Percentiles rank a stretch among this genome's conserved stretches.
Conservation (phyloP, 2,888 invertebrate species). For the Urechis unicinctus region DNA sequence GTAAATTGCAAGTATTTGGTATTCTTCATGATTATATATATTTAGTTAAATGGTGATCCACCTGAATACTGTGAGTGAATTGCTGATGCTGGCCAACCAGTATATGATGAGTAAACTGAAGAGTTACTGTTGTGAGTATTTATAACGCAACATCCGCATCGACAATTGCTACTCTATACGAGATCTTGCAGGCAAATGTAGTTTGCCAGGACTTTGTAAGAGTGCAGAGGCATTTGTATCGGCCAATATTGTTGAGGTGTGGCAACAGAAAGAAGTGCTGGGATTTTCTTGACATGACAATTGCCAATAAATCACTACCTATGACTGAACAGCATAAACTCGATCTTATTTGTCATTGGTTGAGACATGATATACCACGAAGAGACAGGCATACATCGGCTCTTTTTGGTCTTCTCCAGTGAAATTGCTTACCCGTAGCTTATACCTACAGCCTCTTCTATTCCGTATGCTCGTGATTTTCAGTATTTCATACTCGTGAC, state of each 20-base stretch:
- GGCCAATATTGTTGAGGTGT: constrained; percentile 52
- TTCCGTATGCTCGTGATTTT: too few relatives aligned
- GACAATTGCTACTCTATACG: constrained; percentile 62
- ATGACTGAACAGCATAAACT: constrained; percentile 49
- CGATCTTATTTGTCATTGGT: constrained; percentile 57
- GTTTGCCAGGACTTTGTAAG: constrained; percentile 57
- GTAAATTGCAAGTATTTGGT: constrained; percentile 52
- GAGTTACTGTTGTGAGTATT: constrained; percentile 61
- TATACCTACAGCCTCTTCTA: too few relatives aligned
- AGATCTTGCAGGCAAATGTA: constrained; percentile 59
- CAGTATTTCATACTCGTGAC: too few relatives aligned
- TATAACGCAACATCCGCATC: constrained; percentile 59
- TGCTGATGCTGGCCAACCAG: constrained; percentile 60
- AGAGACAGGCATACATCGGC: constrained; percentile 58
- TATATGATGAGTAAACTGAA: constrained; percentile 59
- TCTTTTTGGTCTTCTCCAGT: constrained; percentile 50
- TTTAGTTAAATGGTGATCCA: constrained; percentile 59
- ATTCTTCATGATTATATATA: constrained; percentile 63
- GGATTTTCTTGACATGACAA: constrained; percentile 55
- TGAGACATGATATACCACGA: constrained; percentile 51
- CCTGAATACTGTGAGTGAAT: constrained; percentile 59
- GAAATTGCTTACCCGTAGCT: constrained; percentile 34
- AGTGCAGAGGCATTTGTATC: constrained; percentile 56
- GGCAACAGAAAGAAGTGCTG: constrained; percentile 55
- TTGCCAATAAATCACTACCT: constrained; percentile 54